Base-by-base conservation (phyloP, 2,113 vertebrate species). In the Microcebus tavaratra region DNA sequence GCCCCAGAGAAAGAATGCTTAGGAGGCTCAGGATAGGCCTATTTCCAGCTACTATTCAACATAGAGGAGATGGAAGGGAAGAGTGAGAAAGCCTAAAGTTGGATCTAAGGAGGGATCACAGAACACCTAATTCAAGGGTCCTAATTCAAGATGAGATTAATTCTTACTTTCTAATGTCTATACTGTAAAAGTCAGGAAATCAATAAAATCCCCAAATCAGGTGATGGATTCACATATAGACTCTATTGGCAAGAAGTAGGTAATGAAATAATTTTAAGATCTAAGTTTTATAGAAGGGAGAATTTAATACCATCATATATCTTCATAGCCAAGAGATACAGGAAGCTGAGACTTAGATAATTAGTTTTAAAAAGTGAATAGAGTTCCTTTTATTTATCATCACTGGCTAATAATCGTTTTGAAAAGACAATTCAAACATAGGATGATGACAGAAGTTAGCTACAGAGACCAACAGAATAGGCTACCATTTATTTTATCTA, bases 401-500 rank as follows among this genome's bases (percentile, higher is more conserved):
- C 27, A 67, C 18, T 61, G 45, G 63, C 12, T 88, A n/a, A 91
- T 17, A 53, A 87, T 31, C 29, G 39, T n/a, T 92, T 81, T 45
- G 70, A 83, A 93, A 87, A 11, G 48, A 39, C 34, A 95, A 57
- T 70, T 50, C 15, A 65, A 80, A 91, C 6, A 92, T 18, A 36
- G n/a, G 82, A 55, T 73, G 81, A 79, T 8, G n/a, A 83, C 18
- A 86, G 73, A 87, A 57, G 11, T 31, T 2, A 75, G 25, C 0
- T 2, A 75, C 3, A 31, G 59, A 91, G 12, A 78, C 1, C 23
- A 55, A 50, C 0, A 75, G 42, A 42, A 12, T 5, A 65, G 27
- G 57, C 15, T 65, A 34, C 7, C 12, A 42, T 17, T 50, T 50
- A 61, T 59, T 57, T 90, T 48, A 80, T 7, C 21, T 39, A 78